Conservation (phyloP, 2,888 invertebrate species). For the Lamellibrachia satsuma region DNA sequence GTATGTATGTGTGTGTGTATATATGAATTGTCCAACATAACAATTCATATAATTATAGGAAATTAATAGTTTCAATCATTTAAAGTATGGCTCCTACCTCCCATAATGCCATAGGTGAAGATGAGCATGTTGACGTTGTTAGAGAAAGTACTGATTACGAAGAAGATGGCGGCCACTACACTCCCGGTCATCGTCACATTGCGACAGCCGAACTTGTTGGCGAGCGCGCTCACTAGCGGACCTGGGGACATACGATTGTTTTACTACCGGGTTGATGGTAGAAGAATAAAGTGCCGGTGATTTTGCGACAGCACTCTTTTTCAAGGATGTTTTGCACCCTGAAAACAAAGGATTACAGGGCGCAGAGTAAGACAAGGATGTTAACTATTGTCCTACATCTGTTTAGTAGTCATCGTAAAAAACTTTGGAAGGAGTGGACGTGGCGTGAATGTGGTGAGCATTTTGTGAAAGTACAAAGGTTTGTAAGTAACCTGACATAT, state of each 20-base stretch:
- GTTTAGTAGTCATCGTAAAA: too few species aligned
- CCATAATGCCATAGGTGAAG: conserved; percentile 56
- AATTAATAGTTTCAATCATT: neutral
- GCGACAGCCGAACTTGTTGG: conserved; percentile 92
- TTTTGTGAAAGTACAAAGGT: too few species aligned
- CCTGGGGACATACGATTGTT: conserved; percentile 69
- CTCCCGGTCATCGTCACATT: conserved; percentile 67
- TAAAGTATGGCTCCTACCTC: conserved; percentile 44
- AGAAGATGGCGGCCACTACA: conserved; percentile 47
- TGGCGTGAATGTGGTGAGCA: too few species aligned
- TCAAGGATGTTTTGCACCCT: too few species aligned
- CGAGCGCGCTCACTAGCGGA: conserved; percentile 90
- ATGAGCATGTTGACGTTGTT: conserved; percentile 55
- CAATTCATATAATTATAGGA: neutral
- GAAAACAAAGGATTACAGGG: too few species aligned
- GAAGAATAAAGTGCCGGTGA: neutral
- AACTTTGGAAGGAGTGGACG: too few species aligned
- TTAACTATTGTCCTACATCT: too few species aligned
- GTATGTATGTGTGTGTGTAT: too few species aligned
- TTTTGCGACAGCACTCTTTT: neutral
- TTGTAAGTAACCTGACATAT: too few species aligned
- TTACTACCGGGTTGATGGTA: neutral
- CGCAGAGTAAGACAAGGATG: too few species aligned
- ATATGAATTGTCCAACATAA: neutral
- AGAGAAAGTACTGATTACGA: conserved; percentile 52